phyloP scores from a whole-genome alignment of 2,113 vertebrate genomes.

The Sigmodon hispidus region DNA sequence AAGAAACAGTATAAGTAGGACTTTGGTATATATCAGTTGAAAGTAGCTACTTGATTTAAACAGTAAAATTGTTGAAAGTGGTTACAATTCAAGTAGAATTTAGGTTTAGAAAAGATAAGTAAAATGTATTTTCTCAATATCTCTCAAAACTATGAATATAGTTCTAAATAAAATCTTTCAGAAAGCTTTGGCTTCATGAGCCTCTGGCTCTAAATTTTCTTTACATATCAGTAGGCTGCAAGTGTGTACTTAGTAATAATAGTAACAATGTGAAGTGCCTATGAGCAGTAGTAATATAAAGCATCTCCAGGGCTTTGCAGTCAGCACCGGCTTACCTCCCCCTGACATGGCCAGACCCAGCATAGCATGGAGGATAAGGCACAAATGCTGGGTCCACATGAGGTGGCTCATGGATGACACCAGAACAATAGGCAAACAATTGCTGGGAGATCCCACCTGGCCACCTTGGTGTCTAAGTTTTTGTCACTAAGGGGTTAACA shows the following conservation, averaged over 20 bases:
- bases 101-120: not conserved
- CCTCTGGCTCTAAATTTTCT: not conserved
- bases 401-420: not conserved
- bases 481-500: not conserved
- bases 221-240: not conserved
- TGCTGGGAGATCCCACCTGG: not conserved
- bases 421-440: not conserved
- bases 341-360: not conserved
- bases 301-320: not conserved
- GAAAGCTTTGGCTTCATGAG: not conserved
- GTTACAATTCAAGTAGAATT: not conserved
- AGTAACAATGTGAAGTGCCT: not conserved
- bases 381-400: not conserved
- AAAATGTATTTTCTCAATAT: not conserved
- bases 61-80: not conserved
- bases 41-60: not conserved
- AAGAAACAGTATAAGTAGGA: constrained; percentile 4
- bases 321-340: too few relatives aligned
- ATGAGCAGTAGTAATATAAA: not conserved
- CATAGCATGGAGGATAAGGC: not conserved
- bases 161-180: constrained; percentile 29
- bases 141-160: not conserved
- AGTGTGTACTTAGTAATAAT: not conserved
- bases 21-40: not conserved
- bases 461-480: not conserved